A percentile compares a stretch with the other conserved stretches of the same genome.
Conservation (phyloP, 2,888 invertebrate genomes). For the Laothoe populi region DNA sequence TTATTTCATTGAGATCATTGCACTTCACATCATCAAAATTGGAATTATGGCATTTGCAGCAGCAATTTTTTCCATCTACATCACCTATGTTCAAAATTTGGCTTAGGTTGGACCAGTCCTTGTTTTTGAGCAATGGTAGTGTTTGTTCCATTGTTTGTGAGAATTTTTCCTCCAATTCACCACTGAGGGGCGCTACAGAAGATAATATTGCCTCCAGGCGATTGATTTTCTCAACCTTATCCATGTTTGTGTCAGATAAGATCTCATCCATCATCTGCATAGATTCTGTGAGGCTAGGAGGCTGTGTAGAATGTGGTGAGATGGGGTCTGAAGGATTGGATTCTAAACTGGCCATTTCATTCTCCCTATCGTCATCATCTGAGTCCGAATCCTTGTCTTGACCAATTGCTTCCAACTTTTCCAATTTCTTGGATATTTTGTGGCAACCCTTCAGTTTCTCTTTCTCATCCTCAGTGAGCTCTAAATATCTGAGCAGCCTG, state of each 20-base stretch:
- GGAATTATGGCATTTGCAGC: conserved; percentile 84
- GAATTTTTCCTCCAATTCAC: conserved; percentile 82
- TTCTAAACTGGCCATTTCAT: conserved; percentile 92
- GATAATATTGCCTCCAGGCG: conserved; percentile 94
- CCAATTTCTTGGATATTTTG: conserved; percentile 96
- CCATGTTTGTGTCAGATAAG: conserved; percentile 92
- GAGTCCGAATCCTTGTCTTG: conserved; percentile 92
- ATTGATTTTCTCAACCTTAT: conserved; percentile 93
- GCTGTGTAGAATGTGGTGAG: conserved; percentile 90
- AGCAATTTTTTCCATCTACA: conserved; percentile 76
- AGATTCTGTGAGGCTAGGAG: conserved; percentile 93
- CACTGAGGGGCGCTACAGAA: conserved; percentile 89
- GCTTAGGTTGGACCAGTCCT: conserved; percentile 81
- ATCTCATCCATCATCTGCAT: conserved; percentile 96
- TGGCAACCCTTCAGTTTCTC: conserved; percentile 95
- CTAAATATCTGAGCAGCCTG: conserved; percentile 93
- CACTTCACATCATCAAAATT: conserved; percentile 70
- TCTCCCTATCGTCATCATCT: conserved; percentile 89
- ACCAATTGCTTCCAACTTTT: conserved; percentile 93
- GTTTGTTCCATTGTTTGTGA: conserved; percentile 83
- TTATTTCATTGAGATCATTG: conserved; percentile 77
- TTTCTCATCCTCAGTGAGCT: conserved; percentile 96
- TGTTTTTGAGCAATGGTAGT: conserved; percentile 80
- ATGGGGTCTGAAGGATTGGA: conserved; percentile 91
- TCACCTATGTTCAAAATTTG: conserved; percentile 78